A percentile compares a stretch with the other conserved stretches of the same genome.
phyloP scores from a whole-genome alignment of 2,888 invertebrate genomes.

The Torymus texanus region DNA sequence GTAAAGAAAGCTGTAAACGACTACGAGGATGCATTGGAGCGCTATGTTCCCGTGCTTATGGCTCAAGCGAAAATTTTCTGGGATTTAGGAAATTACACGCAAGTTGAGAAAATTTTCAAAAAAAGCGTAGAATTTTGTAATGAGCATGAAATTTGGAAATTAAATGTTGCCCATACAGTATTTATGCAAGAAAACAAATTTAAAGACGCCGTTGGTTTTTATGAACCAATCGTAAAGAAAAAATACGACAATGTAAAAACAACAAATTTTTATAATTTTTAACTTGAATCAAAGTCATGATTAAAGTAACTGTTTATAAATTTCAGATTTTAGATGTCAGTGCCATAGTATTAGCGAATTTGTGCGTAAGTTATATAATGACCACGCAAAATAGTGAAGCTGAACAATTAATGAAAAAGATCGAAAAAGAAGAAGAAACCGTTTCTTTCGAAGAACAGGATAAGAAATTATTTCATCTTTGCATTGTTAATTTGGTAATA shows the following conservation, averaged over 20 bases:
- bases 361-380: constrained; percentile 99
- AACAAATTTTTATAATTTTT: constrained; percentile 30
- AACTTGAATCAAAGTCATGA: background rate
- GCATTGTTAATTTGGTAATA: constrained; percentile 98
- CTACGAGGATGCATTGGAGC: constrained; percentile 92
- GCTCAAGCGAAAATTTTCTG: constrained; percentile 99
- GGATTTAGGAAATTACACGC: constrained; percentile 96
- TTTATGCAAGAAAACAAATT: constrained; percentile 99
- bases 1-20: constrained; percentile 93
- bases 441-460: constrained; percentile 94
- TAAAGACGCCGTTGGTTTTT: constrained; percentile 97
- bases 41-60: constrained; percentile 99
- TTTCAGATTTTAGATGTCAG: constrained; percentile 90
- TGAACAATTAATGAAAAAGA: constrained; percentile 98
- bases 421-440: constrained; percentile 97
- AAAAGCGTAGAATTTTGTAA: constrained; percentile 99
- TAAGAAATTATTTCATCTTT: constrained; percentile 95
- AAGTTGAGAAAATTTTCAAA: constrained; percentile 97
- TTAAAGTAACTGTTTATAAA: too few species aligned
- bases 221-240: constrained; percentile 97
- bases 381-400: constrained; percentile 99
- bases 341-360: constrained; percentile 98
- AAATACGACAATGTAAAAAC: constrained; percentile 85
- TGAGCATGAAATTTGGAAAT: constrained; percentile 96
- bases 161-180: constrained; percentile 98